phyloP scores from a whole-genome alignment of 2,888 invertebrate species.

The Tipula vernalis region DNA sequence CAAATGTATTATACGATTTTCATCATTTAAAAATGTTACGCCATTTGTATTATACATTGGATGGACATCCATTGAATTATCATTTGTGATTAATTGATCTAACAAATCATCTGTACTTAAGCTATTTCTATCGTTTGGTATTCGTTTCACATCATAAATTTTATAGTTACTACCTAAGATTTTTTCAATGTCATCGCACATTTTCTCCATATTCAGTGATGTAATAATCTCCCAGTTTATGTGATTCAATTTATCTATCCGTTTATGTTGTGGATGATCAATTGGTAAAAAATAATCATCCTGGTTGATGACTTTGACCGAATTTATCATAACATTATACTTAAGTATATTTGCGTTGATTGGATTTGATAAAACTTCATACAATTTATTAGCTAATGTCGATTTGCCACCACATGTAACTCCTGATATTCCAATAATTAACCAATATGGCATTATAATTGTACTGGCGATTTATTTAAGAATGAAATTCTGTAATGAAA shows the following conservation, averaged over 20 bases:
- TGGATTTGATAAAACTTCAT: slow-evolving; percentile 28
- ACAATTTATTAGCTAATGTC: slow-evolving; percentile 48
- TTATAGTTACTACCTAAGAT: slow-evolving; percentile 25
- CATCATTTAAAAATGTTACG: not conserved
- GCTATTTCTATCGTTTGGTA: not conserved
- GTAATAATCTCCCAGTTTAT: slow-evolving; percentile 64
- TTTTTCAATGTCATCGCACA: slow-evolving; percentile 46
- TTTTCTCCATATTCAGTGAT: slow-evolving; percentile 58
- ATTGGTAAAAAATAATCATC: slow-evolving; percentile 62
- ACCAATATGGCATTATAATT: slow-evolving; percentile 38
- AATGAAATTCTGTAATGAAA: not conserved
- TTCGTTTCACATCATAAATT: not conserved
- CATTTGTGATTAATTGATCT: not conserved
- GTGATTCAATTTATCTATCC: slow-evolving; percentile 50
- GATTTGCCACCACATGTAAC: slow-evolving; percentile 80
- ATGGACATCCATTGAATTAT: not conserved
- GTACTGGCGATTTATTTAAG: not conserved
- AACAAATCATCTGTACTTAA: not conserved
- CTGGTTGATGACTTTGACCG: slow-evolving; percentile 49
- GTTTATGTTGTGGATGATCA: slow-evolving; percentile 50
- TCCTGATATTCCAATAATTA: slow-evolving; percentile 60
- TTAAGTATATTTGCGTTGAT: slow-evolving; percentile 27
- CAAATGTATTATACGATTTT: slow-evolving; percentile 16
- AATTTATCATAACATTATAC: slow-evolving; percentile 29
- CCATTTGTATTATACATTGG: slow-evolving; percentile 9